Conservation (phyloP, 1,140 invertebrate species). For the Drosophila pachea region DNA sequence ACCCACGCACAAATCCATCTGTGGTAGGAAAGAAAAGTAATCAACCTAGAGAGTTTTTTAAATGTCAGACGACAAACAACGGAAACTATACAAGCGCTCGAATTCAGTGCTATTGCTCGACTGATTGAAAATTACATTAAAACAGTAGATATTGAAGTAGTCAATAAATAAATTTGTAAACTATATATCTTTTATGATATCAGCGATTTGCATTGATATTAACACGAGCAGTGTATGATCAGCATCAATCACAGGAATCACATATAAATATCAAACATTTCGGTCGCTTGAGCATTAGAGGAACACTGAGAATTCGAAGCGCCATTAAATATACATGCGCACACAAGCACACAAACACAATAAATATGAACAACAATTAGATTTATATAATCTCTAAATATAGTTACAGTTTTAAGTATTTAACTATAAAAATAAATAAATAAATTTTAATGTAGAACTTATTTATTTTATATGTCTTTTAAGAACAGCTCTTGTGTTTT, state of each 20-base stretch:
- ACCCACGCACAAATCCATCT: constrained; percentile 40
- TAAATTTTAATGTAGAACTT: constrained; percentile 77
- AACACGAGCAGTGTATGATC: constrained; percentile 13
- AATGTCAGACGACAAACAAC: constrained; percentile 60
- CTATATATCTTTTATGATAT: constrained; percentile 51
- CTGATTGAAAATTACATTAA: constrained; percentile 66
- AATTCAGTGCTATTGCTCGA: constrained; percentile 70
- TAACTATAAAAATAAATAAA: constrained; percentile 77
- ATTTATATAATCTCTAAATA: constrained; percentile 75
- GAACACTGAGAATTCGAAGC: constrained; percentile 43
- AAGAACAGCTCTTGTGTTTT: constrained; percentile 77
- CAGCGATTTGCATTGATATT: constrained; percentile 46
- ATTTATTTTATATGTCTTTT: constrained; percentile 76
- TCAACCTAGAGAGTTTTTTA: constrained; percentile 63
- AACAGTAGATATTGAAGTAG: constrained; percentile 43
- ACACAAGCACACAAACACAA: constrained; percentile 34
- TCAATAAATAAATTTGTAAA: constrained; percentile 64
- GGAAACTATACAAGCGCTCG: constrained; percentile 57
- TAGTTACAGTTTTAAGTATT: constrained; percentile 74
- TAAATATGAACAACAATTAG: constrained; percentile 72
- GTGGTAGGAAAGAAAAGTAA: constrained; percentile 55
- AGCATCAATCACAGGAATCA: background rate
- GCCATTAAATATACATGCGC: constrained; percentile 26
- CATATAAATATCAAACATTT: constrained; percentile 51
- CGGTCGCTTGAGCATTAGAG: constrained; percentile 78